These are phyloP conservation scores for Poecilobothrus nobilitatus DNA, from an alignment of 2,888 invertebrate species.

Conservation along the genomic window DNA sequence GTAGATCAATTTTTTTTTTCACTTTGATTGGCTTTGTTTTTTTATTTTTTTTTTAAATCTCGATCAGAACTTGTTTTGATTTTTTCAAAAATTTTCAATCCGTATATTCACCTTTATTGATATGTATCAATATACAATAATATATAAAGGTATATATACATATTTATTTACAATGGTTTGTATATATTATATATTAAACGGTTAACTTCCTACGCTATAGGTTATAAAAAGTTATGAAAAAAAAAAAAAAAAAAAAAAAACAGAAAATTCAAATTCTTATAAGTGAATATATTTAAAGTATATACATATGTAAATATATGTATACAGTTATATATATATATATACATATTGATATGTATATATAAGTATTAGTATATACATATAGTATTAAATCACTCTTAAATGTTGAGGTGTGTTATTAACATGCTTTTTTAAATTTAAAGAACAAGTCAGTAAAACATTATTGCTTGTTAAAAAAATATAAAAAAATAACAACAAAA, in stretches of 20 bases:
- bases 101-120: too few species aligned
- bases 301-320: not conserved
- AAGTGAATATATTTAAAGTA: too few species aligned
- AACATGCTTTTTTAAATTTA: not conserved
- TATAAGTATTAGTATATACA: too few species aligned
- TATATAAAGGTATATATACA: too few species aligned
- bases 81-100: not conserved
- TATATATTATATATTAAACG: not conserved
- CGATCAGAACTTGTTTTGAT: not conserved
- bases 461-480: not conserved
- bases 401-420: not conserved
- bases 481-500: not conserved
- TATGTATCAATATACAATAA: too few species aligned
- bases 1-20: constrained; percentile 3
- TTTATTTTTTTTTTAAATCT: not conserved
- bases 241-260: not conserved
- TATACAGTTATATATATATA: not conserved
- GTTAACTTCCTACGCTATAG: not conserved
- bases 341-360: too few species aligned
- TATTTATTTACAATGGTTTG: not conserved
- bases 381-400: not conserved
- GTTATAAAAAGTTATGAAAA: not conserved
- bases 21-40: not conserved
- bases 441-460: not conserved
- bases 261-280: too few species aligned